Conservation (phyloP, 2,797 vertebrate genomes). For the Tachyglossus aculeatus region DNA sequence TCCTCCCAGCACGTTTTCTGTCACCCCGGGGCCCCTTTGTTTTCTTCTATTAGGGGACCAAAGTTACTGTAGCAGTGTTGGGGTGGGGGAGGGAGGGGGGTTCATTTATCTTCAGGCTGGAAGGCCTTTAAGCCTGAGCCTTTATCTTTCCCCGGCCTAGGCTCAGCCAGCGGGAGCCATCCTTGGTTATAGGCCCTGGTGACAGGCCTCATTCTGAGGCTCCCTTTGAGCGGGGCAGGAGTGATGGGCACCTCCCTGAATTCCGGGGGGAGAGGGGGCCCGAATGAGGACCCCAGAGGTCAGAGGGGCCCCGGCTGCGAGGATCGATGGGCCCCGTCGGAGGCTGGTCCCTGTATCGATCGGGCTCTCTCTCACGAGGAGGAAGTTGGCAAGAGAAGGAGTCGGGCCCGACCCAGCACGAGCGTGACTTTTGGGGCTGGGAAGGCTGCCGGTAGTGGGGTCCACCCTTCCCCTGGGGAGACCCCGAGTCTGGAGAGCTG, state of each 20-base stretch:
- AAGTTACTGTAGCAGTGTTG: conserved; percentile 85
- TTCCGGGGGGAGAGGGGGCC: conserved; percentile 54
- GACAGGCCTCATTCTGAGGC: conserved; percentile 68
- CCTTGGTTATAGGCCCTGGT: conserved; percentile 77
- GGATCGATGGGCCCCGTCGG: conserved; percentile 74
- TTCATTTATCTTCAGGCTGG: conserved; percentile 90
- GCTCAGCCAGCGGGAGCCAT: conserved; percentile 89
- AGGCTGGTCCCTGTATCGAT: conserved; percentile 76
- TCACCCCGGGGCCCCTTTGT: conserved; percentile 88
- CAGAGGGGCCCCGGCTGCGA: conserved; percentile 79
- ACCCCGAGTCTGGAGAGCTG: background rate
- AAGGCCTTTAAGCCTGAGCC: conserved; percentile 78
- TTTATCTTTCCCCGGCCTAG: conserved; percentile 75
- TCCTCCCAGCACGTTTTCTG: conserved; percentile 82
- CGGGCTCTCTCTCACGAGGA: conserved; percentile 34
- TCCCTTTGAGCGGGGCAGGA: conserved; percentile 85
- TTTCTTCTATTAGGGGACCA: conserved; percentile 86
- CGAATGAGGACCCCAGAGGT: conserved; percentile 81
- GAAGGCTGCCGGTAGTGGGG: background rate
- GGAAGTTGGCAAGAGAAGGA: conserved; percentile 55
- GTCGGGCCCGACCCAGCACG: conserved; percentile 27
- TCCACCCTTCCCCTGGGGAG: background rate
- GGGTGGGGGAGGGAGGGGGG: too few species aligned
- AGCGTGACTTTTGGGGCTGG: background rate
- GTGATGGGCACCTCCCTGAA: conserved; percentile 80